Evolutionary conservation across 2,888 invertebrate genomes (phyloP).

Genomic region (Boloria euphrosyne): DNA sequence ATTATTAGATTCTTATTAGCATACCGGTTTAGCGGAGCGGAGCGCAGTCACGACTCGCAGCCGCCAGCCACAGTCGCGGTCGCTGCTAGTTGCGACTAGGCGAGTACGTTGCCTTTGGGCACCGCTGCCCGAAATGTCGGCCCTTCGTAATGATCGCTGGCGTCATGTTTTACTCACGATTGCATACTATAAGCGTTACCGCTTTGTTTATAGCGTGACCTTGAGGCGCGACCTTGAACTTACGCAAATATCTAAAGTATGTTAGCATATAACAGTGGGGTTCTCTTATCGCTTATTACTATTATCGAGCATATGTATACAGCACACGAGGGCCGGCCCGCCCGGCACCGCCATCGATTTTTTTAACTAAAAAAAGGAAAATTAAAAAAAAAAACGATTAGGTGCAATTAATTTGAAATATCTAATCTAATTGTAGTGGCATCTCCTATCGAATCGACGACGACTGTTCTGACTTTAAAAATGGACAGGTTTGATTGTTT

Average conservation of each 20-base stretch:
- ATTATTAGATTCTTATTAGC: slow-evolving; percentile 54
- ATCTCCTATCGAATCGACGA: no score
- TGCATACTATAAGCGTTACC: slow-evolving; percentile 14
- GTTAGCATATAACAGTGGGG: slow-evolving; percentile 11
- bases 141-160: background rate
- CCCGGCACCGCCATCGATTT: no score
- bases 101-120: slow-evolving; percentile 2
- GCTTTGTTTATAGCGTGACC: slow-evolving; percentile 55
- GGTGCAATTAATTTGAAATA: no score
- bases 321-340: no score
- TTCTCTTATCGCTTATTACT: slow-evolving; percentile 7
- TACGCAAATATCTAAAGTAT: slow-evolving; percentile 34
- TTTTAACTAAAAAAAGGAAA: no score
- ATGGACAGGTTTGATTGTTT: no score
- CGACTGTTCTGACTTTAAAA: no score
- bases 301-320: no score
- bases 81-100: background rate
- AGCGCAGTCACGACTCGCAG: background rate
- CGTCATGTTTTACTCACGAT: background rate
- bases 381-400: no score
- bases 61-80: background rate
- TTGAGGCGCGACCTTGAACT: slow-evolving; percentile 67
- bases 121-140: background rate
- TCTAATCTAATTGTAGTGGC: no score
- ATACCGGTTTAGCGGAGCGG: slow-evolving; percentile 47